A percentile compares a stretch with the other conserved stretches of the same genome.
Conservation (phyloP, 1,140 invertebrate genomes). For the Solenopsis fugax region DNA sequence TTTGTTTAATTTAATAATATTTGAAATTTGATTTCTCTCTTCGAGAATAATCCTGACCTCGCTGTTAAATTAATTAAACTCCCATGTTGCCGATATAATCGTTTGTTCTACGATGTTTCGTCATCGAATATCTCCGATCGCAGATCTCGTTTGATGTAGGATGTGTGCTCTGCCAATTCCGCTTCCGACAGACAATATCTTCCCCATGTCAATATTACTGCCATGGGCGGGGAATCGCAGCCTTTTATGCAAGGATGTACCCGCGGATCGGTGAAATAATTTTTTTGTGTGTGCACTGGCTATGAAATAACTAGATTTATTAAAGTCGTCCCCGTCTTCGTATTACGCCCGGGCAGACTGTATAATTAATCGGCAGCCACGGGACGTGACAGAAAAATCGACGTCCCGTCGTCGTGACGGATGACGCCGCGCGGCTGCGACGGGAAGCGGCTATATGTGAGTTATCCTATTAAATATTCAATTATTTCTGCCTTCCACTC, state of each 20-base stretch:
- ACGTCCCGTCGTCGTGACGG: slow-evolving; percentile 60
- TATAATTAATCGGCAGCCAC: slow-evolving; percentile 61
- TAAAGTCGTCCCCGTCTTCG: slow-evolving; percentile 43
- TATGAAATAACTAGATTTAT: slow-evolving; percentile 64
- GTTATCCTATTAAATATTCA: slow-evolving; percentile 79
- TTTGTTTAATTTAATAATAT: slow-evolving; percentile 30
- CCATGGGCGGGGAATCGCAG: neutral
- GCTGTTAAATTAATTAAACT: slow-evolving; percentile 51
- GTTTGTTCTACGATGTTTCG: neutral
- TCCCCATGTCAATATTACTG: neutral
- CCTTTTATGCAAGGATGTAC: slow-evolving; percentile 15
- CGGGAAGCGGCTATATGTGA: slow-evolving; percentile 43
- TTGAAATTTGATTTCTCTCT: slow-evolving; percentile 20
- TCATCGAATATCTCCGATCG: neutral
- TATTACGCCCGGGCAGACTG: slow-evolving; percentile 57
- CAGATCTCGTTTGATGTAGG: neutral
- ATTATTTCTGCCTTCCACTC: slow-evolving; percentile 75
- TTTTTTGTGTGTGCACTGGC: neutral
- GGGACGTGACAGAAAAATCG: slow-evolving; percentile 67
- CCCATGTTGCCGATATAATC: neutral
- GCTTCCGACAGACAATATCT: neutral
- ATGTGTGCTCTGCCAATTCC: slow-evolving; percentile 7
- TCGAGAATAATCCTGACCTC: slow-evolving; percentile 23
- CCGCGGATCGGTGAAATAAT: slow-evolving; percentile 32
- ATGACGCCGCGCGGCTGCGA: slow-evolving; percentile 45